Conservation (phyloP, 2,113 vertebrate species). For the Thalassoma bifasciatum region DNA sequence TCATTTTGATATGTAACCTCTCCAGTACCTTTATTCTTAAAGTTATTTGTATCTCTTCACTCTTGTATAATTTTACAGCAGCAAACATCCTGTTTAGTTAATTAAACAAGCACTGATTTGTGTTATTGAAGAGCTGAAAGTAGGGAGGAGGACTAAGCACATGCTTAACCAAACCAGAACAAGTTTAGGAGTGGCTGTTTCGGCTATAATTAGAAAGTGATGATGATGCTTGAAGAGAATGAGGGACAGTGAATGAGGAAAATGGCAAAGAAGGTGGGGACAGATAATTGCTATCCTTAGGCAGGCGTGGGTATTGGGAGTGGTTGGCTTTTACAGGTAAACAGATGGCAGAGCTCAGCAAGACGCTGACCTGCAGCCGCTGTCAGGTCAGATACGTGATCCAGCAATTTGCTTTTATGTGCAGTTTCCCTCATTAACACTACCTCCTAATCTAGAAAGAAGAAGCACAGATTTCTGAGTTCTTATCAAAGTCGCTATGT, state of each 20-base stretch:
- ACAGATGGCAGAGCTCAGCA: slow-evolving; percentile 75
- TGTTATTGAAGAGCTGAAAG: not conserved
- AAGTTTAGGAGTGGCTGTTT: slow-evolving; percentile 27
- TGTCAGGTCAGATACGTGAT: slow-evolving; percentile 70
- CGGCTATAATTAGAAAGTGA: not conserved
- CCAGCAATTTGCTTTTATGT: slow-evolving; percentile 46
- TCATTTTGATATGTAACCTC: no score
- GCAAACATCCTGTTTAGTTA: not conserved
- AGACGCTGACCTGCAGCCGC: slow-evolving; percentile 60
- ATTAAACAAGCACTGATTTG: not conserved
- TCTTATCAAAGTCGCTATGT: not conserved
- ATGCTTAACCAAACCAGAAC: not conserved
- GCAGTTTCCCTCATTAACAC: slow-evolving; percentile 63
- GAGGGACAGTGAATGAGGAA: slow-evolving; percentile 4
- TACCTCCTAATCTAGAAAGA: slow-evolving; percentile 39
- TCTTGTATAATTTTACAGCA: no score
- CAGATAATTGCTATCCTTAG: slow-evolving; percentile 19
- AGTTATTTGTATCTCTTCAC: no score
- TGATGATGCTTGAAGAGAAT: not conserved
- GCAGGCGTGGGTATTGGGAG: slow-evolving; percentile 21
- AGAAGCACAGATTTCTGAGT: no score
- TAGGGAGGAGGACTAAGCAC: not conserved
- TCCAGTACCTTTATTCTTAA: no score
- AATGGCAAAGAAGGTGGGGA: slow-evolving; percentile 24
- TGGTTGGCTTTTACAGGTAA: slow-evolving; percentile 65